Base-by-base conservation (phyloP, 2,113 vertebrate genomes). In the Aldabrachelys gigantea region DNA sequence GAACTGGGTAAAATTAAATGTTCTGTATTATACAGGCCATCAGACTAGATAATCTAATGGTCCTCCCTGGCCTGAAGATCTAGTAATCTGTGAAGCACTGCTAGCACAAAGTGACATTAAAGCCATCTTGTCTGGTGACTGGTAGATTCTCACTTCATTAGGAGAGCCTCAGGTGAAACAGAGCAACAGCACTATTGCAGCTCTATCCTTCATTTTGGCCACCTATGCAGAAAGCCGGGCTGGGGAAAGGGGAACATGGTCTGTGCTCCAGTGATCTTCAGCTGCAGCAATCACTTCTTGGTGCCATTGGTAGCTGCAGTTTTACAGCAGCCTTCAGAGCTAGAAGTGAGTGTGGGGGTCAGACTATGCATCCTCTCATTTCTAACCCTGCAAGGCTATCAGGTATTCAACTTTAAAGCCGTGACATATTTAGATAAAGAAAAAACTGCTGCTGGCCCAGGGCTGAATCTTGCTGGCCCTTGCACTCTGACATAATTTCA, bases 31-130 rank as follows among this genome's bases (percentile, higher is more conserved):
- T 91, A 89, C 83, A 84, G 92, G 87, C 80, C 78, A 72, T 95
- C 94, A 96, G 85, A 94, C 96, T 95, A 96, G 87, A 82, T 95
- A 94, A 96, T 96, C 90, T 96, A 95, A 94, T 95, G 89, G 87
- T 35, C 96, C 94, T 94, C 94, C 92, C 89, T 96, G 96, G 94
- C 90, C 54, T 84, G 90, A 92, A 95, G 86, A 86, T 92, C 87
- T 93, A 69, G 31, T 94, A 95, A 94, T 95, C 90, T 95, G 62
- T 72, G 80, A 84, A 88, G 82, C 82, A 49, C 72, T 89, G 49
- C 85, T 69, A 94, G 90, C 17, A 24, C 62, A 92, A 90, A 65
- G 87, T 84, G 85, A 52, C 49, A 62, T 8, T 75, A 89, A 94
- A 92, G 72, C 44, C 94, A 87, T 94, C n/a, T 59, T 59, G 24